These are phyloP conservation scores for Lutraria rhynchaena DNA, from an alignment of 1,140 invertebrate genomes.

Conservation along the genomic window DNA sequence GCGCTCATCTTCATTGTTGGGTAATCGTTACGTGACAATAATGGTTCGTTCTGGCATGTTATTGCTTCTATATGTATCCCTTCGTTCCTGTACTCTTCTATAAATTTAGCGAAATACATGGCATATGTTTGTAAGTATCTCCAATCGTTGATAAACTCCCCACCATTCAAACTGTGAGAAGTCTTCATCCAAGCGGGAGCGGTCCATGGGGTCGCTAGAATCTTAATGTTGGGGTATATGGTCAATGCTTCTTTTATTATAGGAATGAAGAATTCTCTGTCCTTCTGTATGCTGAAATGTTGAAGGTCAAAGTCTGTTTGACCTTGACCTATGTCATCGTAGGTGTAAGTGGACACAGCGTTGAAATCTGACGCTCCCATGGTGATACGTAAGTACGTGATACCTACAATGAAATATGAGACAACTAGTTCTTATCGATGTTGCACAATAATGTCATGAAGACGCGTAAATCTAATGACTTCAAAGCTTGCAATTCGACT, in stretches of 20 bases:
- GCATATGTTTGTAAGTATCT: conserved; percentile 9
- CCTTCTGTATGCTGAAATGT: conserved; percentile 65
- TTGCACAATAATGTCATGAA: no score
- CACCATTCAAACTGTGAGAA: conserved; percentile 55
- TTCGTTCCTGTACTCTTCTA: conserved; percentile 62
- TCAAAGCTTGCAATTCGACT: no score
- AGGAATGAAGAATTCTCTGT: conserved; percentile 63
- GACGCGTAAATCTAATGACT: no score
- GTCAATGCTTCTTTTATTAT: conserved; percentile 62
- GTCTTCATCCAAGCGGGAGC: conserved; percentile 70
- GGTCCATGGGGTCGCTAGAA: conserved; percentile 68
- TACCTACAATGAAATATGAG: conserved; percentile 37
- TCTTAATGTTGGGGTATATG: conserved; percentile 63
- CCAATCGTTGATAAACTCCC: conserved; percentile 40
- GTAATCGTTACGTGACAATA: conserved; percentile 50
- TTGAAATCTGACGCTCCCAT: conserved; percentile 65
- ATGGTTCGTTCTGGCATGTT: conserved; percentile 68
- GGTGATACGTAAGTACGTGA: conserved; percentile 59
- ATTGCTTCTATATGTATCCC: conserved; percentile 62
- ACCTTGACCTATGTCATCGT: conserved; percentile 46
- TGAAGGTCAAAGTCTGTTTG: conserved; percentile 59
- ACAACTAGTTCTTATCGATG: background rate
- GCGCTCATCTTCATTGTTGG: conserved; percentile 50
- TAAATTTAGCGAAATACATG: conserved; percentile 66
- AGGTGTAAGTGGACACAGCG: conserved; percentile 62